Percentiles rank a stretch among this genome's conserved stretches.
These are phyloP conservation scores for Leucosticte australis DNA, from an alignment of 2,113 vertebrate species.

Conservation along the genomic window DNA sequence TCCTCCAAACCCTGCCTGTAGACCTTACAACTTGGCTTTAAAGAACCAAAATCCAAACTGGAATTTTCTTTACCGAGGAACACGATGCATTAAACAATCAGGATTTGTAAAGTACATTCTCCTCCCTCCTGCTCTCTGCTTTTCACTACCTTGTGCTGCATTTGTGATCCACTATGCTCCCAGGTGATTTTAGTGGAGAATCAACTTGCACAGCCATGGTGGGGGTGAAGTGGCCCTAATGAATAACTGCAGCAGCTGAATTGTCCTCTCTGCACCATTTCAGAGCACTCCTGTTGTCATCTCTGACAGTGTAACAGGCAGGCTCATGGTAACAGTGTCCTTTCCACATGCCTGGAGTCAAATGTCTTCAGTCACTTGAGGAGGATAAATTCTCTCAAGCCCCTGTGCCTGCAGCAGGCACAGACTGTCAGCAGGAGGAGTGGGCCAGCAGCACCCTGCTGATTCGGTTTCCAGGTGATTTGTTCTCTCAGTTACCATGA, in stretches of 20 bases:
- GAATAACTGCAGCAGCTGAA: neutral
- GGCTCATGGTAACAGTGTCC: neutral
- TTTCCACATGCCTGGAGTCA: neutral
- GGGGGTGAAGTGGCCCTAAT: neutral
- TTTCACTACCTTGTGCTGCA: neutral
- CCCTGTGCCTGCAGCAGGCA: neutral
- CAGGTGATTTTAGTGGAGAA: neutral
- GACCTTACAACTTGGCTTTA: neutral
- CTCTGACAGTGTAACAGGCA: neutral
- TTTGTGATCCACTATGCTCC: neutral
- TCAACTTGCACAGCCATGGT: neutral
- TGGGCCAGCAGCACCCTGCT: neutral
- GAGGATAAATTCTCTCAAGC: neutral
- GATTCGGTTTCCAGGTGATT: neutral
- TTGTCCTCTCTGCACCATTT: neutral
- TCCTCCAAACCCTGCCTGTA: neutral
- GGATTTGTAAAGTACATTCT: neutral
- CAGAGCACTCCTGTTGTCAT: neutral
- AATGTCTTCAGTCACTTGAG: neutral
- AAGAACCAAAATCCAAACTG: neutral
- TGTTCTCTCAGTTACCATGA: neutral
- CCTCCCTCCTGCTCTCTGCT: neutral
- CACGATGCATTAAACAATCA: neutral
- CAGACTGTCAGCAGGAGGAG: neutral
- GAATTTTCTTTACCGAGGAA: neutral